Base-by-base conservation (phyloP, 2,888 invertebrate genomes). In the Orthosia incerta region DNA sequence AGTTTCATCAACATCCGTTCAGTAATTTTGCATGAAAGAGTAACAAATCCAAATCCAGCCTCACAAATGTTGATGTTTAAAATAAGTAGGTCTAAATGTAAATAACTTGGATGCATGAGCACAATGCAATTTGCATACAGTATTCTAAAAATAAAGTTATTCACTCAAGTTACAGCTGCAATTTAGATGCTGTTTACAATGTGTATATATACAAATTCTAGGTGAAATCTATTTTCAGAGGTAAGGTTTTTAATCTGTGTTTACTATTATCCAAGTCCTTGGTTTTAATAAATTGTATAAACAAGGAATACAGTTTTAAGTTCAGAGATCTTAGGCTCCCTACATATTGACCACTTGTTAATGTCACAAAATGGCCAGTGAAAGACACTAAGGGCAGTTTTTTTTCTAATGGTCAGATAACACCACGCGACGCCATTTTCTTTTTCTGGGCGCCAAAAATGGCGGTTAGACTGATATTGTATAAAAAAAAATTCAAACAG, bases 61-160 rank as follows among this genome's bases (percentile, higher is more conserved):
- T 1, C 9, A 39, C 7, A 39, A 39, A 39, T 1, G 0, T 9
- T 39, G 0, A 39, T 1, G 7, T 39, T 39, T 39, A 7, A 9
- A 39, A 39, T 39, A 31, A 39, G 9, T 39, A 39, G 4, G 9
- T 0, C 20, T 20, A 18, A 31, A 31, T 11, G 26, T 48, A 63
- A 63, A 56, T 51, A 46, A 57, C n/a, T 59, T 20, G 45, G 20
- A 55, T 68, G 70, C 23, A 48, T 69, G 74, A 23, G 18, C 15
- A 23, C 39, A 48, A 48, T 45, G 60, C 48, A 69, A 39, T 45
- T 61, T 60, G 13, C 20, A 60, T 1, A n/a, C n/a, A n/a, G 26
- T 46, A n/a, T 73, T 73, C 46, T 62, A 80, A 66, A 80, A 65
- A 74, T 67, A 74, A 56, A 59, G 18, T 60, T 26, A 48, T 13